Evolutionary conservation across 2,113 vertebrate species (phyloP).

Genomic region (Orientallactaga bullata): DNA sequence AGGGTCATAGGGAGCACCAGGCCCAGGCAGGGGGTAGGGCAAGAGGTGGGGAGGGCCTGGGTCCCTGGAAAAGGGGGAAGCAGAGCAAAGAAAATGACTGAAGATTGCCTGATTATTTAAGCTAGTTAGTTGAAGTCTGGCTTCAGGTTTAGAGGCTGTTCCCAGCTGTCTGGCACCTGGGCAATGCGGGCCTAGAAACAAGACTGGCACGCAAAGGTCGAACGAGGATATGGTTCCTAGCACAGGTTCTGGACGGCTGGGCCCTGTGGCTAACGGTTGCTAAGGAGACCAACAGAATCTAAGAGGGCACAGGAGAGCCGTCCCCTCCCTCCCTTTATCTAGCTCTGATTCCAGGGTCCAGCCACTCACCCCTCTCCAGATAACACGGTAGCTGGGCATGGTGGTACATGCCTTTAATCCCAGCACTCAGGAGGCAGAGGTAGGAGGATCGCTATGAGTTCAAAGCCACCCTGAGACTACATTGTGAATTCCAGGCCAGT

Average conservation of each 20-base stretch:
- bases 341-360: background rate
- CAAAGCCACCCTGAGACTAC: no score
- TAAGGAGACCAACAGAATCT: background rate
- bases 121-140: background rate
- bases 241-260: background rate
- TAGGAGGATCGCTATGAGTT: no score
- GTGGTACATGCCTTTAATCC: no score
- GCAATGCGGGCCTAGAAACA: no score
- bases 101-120: background rate
- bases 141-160: background rate
- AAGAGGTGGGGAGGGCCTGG: background rate
- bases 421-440: no score
- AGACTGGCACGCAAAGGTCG: background rate
- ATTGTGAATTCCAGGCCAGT: no score
- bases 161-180: background rate
- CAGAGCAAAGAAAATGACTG: no score
- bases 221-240: background rate
- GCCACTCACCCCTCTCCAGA: background rate
- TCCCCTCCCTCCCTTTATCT: no score
- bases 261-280: background rate
- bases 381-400: no score
- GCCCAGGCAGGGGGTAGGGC: background rate
- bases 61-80: background rate
- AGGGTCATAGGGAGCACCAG: background rate
- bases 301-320: background rate